Evolutionary conservation across 64 coral and sea anemone species (phyloP), one percentile per base, ranked within the genome.

Genomic region (Catalaphyllia jardinei): DNA sequence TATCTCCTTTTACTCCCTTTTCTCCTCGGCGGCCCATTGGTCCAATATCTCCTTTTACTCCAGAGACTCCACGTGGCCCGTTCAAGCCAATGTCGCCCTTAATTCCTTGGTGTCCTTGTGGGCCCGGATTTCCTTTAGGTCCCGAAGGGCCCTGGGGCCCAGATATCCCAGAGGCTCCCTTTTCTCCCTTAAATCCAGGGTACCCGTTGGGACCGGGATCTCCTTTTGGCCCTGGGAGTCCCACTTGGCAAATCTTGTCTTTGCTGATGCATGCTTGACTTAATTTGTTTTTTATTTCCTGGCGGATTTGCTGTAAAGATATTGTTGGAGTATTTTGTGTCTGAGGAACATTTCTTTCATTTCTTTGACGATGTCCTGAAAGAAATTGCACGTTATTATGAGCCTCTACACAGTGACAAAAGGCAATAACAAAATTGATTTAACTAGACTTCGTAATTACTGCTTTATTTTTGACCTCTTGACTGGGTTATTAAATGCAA

Each of bases 141-240:
- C 81, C 81, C 29, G 27, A 0, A 51, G 81, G 81, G 24, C 81
- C 81, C 38, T n/a, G 77, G 29, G 77, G 25, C 24, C 77, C 77
- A 1, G 50, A 1, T 17, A n/a, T 59, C 77, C 77, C 77, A 60
- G 77, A 10, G 4, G 52, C 77, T 28, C 77, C 77, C 17, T 79
- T 79, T 79, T 79, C 77, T 25, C 77, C 77, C 51, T 79, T 79
- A 51, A 60, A 79, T 27, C 52, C 77, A 28, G 77, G 77, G 18
- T 79, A 79, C 27, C 77, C 77, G 10, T 25, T 52, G 28, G 39
- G 6, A 46, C 39, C 39, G 39, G 39, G 39, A 46, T 46, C 39
- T 8, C 39, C 39, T 46, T 46, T 46, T 25, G 77, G 77, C 25
- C 77, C 77, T 27, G 27, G 77, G 29, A n/a, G 77, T 30, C 77